These are phyloP conservation scores for Dendropsophus ebraccatus DNA, from an alignment of 2,113 vertebrate genomes.

Conservation along the genomic window DNA sequence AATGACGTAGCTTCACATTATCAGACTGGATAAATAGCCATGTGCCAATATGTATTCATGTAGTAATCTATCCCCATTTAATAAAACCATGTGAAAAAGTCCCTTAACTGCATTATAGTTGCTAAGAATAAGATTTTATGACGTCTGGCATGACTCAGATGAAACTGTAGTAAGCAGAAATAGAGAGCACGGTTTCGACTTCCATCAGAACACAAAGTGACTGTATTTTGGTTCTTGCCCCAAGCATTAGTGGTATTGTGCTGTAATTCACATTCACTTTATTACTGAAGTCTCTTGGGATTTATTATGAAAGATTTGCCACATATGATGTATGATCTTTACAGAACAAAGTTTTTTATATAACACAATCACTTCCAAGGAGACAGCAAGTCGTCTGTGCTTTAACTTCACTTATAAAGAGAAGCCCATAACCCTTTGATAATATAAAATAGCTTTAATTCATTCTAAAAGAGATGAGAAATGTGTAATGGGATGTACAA, in stretches of 20 bases:
- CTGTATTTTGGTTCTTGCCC: slow-evolving; percentile 19
- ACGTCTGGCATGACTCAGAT: slow-evolving; percentile 15
- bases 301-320: background rate
- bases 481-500: no score
- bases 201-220: background rate
- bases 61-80: background rate
- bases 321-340: background rate
- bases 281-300: background rate
- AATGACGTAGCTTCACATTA: background rate
- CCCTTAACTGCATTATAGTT: background rate
- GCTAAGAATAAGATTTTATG: background rate
- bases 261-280: background rate
- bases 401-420: background rate
- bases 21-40: background rate
- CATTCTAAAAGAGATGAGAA: no score
- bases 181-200: background rate
- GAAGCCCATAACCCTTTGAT: background rate
- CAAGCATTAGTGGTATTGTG: background rate
- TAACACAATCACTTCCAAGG: background rate
- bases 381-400: background rate
- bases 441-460: background rate
- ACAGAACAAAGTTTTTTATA: background rate
- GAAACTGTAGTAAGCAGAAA: background rate
- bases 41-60: background rate
- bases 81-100: slow-evolving; percentile 2